Conservation (phyloP, 2,113 vertebrate genomes). For the Rana temporaria region DNA sequence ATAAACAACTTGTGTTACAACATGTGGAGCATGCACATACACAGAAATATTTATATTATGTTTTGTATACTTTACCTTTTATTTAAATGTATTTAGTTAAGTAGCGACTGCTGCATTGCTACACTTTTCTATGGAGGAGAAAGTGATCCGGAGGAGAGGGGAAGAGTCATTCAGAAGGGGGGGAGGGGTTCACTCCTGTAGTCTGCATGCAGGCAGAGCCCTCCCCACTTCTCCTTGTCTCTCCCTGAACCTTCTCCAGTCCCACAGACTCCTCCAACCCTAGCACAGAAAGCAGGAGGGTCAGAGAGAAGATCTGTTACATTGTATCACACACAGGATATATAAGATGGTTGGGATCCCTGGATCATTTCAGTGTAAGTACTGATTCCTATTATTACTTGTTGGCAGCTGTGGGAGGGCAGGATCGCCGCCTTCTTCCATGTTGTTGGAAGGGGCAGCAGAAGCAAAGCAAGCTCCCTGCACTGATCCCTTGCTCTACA, state of each 20-base stretch:
- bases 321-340: neutral
- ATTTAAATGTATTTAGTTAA: no score
- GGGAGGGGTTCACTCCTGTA: neutral
- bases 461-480: no score
- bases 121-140: no score
- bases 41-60: no score
- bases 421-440: no score
- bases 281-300: neutral
- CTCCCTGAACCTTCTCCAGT: constrained; percentile 36
- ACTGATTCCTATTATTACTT: neutral
- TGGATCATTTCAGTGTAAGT: constrained; percentile 52
- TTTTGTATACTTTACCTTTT: no score
- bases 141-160: neutral
- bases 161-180: neutral
- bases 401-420: neutral
- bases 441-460: no score
- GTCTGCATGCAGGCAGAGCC: constrained; percentile 6
- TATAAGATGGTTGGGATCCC: constrained; percentile 51
- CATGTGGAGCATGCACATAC: no score
- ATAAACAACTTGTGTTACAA: no score
- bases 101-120: no score
- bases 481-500: no score
- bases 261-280: constrained; percentile 31
- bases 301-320: neutral
- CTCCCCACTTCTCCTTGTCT: constrained; percentile 34